Evolutionary conservation across 2,888 invertebrate species (phyloP).

Genomic region (Ormyrus rosae): DNA sequence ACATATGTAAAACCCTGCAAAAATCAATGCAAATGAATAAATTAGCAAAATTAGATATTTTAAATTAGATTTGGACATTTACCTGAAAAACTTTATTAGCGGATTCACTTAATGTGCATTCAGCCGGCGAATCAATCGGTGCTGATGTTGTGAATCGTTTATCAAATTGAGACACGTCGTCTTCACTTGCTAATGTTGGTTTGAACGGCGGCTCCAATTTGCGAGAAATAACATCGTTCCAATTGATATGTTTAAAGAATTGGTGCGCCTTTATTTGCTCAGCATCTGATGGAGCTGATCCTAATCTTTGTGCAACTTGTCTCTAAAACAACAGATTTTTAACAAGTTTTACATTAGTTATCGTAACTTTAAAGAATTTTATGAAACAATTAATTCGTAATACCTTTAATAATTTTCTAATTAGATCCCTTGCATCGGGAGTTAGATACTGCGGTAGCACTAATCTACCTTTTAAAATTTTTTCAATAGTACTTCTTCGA

Average conservation of each 20-base stretch:
- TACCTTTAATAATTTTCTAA: slow-evolving; percentile 92
- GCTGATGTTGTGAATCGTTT: slow-evolving; percentile 98
- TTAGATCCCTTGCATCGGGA: slow-evolving; percentile 95
- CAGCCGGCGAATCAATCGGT: slow-evolving; percentile 97
- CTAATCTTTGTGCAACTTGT: slow-evolving; percentile 88
- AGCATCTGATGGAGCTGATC: slow-evolving; percentile 89
- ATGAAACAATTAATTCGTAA: background rate
- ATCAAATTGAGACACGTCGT: slow-evolving; percentile 99
- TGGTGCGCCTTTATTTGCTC: slow-evolving; percentile 92
- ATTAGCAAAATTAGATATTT: slow-evolving; percentile 14
- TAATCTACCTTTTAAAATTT: slow-evolving; percentile 96
- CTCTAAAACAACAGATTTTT: slow-evolving; percentile 73
- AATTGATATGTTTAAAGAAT: slow-evolving; percentile 96
- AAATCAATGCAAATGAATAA: slow-evolving; percentile 13
- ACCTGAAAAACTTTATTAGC: slow-evolving; percentile 98
- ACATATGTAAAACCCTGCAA: slow-evolving; percentile 98
- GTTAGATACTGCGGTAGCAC: slow-evolving; percentile 96
- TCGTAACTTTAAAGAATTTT: too few species aligned
- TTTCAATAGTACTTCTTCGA: slow-evolving; percentile 98
- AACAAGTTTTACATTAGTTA: too few species aligned
- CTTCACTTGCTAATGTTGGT: slow-evolving; percentile 92
- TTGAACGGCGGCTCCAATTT: slow-evolving; percentile 96
- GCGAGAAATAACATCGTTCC: slow-evolving; percentile 93
- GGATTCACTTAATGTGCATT: slow-evolving; percentile 95
- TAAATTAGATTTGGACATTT: slow-evolving; percentile 64